Evolutionary conservation across 2,888 invertebrate genomes (phyloP), one percentile per base, ranked within the genome.

Genomic region (Nycteola revayana): DNA sequence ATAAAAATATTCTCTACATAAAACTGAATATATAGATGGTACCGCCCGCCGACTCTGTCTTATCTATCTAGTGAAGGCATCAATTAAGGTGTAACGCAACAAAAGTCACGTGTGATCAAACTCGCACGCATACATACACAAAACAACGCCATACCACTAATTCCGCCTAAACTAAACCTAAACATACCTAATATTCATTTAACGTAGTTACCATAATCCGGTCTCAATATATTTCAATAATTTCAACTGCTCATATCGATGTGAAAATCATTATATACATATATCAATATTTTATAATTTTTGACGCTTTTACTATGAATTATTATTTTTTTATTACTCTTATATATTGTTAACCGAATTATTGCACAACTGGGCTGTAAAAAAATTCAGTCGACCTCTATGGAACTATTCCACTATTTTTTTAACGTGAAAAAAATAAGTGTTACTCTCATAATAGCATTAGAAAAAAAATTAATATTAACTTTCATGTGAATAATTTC

Each of bases 251-350:
- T 66, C 59, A 46, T 61, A 52, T 51, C 41, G 45, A 60, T 60
- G 57, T 59, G 60, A 63, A 44, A 75, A 74, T 66, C 86, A 76
- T 81, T 87, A 87, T 87, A 86, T 87, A 86, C 87, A 87, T 76
- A 86, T 72, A 85, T 78, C 70, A 72, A 74, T 67, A 72, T 60
- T 61, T 14, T 21, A 74, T 67, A n/a, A 5, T 21, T 21, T 21
- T 21, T 21, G 21, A 21, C 7, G 21, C n/a, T 14, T 2, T 14
- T 14, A 14, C 14, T 3, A 14, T 3, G 4, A 21, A n/a, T 21
- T 21, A n/a, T n/a, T 21, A 5, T 7, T 21, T 5, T 21, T 7
- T 21, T 21, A 21, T n/a, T 21, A 5, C 2, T 6, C 4, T 18
- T 18, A 2, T 21, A 7, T 21, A 21, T 7, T 7, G 40, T 28